Evolutionary conservation across 2,113 vertebrate species (phyloP).

Genomic region (Calidris pygmaea): DNA sequence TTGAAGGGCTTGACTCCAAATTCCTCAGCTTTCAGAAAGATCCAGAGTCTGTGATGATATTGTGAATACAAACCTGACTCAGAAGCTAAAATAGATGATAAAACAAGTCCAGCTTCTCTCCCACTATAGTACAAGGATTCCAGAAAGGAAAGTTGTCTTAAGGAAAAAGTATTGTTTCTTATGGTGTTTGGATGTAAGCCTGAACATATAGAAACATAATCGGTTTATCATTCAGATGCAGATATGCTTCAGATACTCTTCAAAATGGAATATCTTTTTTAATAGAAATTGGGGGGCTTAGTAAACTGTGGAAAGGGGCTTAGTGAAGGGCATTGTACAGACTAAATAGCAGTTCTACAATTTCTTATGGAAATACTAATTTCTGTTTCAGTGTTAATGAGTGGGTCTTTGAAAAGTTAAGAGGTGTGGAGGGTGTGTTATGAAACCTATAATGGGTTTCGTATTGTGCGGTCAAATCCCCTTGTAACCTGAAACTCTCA

Average conservation of each 20-base stretch:
- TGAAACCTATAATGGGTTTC: not conserved
- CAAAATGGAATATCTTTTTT: not conserved
- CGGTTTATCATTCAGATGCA: not conserved
- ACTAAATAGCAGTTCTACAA: not conserved
- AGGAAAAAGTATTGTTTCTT: not conserved
- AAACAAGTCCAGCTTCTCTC: not conserved
- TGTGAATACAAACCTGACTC: not conserved
- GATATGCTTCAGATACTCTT: not conserved
- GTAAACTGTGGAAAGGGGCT: not conserved
- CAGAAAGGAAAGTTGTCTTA: not conserved
- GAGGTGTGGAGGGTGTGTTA: not conserved
- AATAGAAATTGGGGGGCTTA: not conserved
- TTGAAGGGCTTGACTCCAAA: not conserved
- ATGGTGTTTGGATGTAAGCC: accelerated
- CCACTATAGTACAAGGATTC: no score
- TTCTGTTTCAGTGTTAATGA: not conserved
- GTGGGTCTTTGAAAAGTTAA: not conserved
- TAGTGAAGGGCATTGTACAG: not conserved
- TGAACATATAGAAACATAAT: not conserved
- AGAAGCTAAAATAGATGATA: not conserved
- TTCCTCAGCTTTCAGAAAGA: constrained; percentile 19
- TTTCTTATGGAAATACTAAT: not conserved
- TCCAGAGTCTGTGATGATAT: not conserved
- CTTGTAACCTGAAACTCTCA: not conserved
- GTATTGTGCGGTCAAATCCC: not conserved